Evolutionary conservation across 2,113 vertebrate species (phyloP), one percentile per base, ranked within the genome.

Genomic region (Brachyhypopomus gauderio): DNA sequence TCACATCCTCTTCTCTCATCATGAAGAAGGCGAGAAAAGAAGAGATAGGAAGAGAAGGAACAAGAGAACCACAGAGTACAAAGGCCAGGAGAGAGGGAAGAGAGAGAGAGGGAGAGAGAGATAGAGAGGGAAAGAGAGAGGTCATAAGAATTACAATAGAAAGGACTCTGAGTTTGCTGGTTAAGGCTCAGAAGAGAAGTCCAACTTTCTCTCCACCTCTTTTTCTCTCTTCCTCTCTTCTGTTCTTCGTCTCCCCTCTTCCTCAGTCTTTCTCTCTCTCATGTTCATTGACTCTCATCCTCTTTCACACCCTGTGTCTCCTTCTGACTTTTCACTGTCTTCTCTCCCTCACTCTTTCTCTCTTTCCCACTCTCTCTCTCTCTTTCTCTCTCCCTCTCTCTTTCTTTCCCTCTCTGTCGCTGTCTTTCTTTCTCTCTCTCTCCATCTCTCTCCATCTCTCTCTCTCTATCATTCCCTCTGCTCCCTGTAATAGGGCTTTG

Each of bases 331-430:
- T 36, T 62, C 5, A 59, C 60, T 38, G 12, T 2, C 0, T 64
- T 84, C 60, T 38, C 30, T 23, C 56, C 60, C 59, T 71, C 38
- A 64, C 12, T 67, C 71, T 38, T 73, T 66, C 74, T 77, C 77
- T 84, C 60, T 12, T 55, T 78, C 56, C 77, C 77, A 62, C 77
- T 69, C 73, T 72, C 22, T 72, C 58, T 73, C 67, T 80, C 79
- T 41, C 12, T 62, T 27, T 58, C 82, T 55, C 12, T 45, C 52
- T 64, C 34, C 56, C 27, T 59, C 62, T 27, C 38, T 71, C 41
- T 58, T 58, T 77, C 11, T 59, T 45, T 67, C 0, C 78, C 41
- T 19, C 45, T 59, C 63, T 71, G 58, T 3, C 22, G 58, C 69
- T 78, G 23, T 34, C 75, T 79, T 38, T 59, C 41, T 76, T 74